phyloP scores from a whole-genome alignment of 2,888 invertebrate genomes.

The Cyclophora albipunctata region DNA sequence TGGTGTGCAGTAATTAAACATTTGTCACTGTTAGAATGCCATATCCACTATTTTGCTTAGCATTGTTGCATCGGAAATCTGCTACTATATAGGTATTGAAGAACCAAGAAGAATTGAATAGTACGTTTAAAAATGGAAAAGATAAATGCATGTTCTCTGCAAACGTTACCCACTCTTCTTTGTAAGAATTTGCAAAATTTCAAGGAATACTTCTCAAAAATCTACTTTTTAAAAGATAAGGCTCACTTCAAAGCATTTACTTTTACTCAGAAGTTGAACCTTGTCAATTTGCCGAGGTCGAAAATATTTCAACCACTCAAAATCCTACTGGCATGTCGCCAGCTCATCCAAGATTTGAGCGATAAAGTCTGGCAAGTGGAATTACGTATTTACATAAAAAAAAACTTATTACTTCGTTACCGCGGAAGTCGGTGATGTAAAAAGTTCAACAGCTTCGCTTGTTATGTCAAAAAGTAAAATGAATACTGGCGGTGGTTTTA shows the following conservation, averaged over 20 bases:
- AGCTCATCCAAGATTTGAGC: constrained; percentile 35
- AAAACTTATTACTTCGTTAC: constrained; percentile 28
- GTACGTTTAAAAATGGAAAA: too few relatives aligned
- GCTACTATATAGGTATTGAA: too few relatives aligned
- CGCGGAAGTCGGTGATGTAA: constrained; percentile 20
- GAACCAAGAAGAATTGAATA: too few relatives aligned
- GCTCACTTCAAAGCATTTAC: constrained; percentile 11
- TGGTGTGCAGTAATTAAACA: too few relatives aligned
- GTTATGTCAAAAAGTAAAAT: constrained; percentile 16
- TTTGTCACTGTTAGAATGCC: too few relatives aligned
- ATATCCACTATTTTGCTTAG: too few relatives aligned
- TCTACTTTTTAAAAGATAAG: neutral
- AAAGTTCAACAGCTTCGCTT: constrained; percentile 16
- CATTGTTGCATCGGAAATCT: too few relatives aligned
- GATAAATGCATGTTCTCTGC: too few relatives aligned
- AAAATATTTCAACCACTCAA: constrained; percentile 35
- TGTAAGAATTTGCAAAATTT: constrained; percentile 8
- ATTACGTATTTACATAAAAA: constrained; percentile 36
- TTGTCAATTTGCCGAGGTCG: constrained; percentile 29
- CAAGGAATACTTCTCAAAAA: constrained; percentile 7
- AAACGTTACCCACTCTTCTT: too few relatives aligned
- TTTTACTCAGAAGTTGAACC: constrained; percentile 14
- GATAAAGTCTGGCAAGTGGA: constrained; percentile 31
- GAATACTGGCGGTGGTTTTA: constrained; percentile 8
- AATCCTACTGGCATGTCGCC: constrained; percentile 38